Base-by-base conservation (phyloP, 2,888 invertebrate genomes). In the Drosophila limbata region DNA sequence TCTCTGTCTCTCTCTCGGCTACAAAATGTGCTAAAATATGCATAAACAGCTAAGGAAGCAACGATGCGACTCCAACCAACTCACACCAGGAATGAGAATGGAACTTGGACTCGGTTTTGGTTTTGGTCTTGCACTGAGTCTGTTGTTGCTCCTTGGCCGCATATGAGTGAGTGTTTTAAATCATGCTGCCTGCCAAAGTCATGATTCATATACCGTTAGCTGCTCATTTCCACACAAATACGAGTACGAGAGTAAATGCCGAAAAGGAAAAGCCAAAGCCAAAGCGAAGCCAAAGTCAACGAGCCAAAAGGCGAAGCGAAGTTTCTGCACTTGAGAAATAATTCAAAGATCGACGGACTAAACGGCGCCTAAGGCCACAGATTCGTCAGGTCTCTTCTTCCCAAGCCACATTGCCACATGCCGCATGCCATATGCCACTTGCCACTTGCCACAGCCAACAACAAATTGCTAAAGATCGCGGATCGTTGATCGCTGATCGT, bases 201-300 rank as follows among this genome's bases (percentile, higher is more conserved):
- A 91, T 92, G 92, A 91, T 91, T 92, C 91, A 91, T 90, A 83
- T 91, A 89, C 92, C 91, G 92, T 91, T 92, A 91, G 84, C 81
- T 91, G 87, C 83, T 84, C 79, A 90, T 89, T 85, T 86, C 84
- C 88, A 87, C 85, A 86, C 89, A 88, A 83, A 87, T 74, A 68
- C 63, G 52, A 50, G 35, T 40, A 53, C 40, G 40, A 31, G 57
- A 51, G 57, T 47, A 88, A 88, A 88, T 80, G 79, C 87, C 89
- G 81, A 81, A 77, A 83, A 88, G 88, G 82, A 72, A 77, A 73
- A 74, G 63, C 65, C 68, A 60, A 47, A 61, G 42, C 44, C 60
- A 70, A 45, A 52, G 39, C 71, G 50, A 62, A 57, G 59, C 67
- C 64, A 8, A 53, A 55, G 42, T 42, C 55, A 53, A 48, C 48